Conservation (phyloP, 2,888 invertebrate species). For the Tetranychus truncatus region DNA sequence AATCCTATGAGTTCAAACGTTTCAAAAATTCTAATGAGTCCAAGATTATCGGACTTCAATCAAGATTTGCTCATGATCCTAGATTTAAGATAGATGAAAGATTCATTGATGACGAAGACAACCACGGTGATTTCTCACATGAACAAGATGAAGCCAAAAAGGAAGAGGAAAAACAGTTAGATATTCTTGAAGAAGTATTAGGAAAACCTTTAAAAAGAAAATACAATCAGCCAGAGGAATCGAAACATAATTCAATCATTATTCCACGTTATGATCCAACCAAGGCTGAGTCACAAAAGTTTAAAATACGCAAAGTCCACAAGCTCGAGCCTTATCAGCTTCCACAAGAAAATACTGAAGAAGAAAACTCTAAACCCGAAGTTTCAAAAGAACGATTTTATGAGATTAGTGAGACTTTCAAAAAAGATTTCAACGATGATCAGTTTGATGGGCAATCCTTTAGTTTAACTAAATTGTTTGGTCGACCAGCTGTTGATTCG, state of each 20-base stretch:
- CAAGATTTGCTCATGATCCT: constrained; percentile 20
- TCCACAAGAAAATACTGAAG: neutral
- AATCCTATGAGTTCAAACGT: neutral
- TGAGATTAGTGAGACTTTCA: constrained; percentile 8
- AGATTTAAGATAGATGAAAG: constrained; percentile 19
- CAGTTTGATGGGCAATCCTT: neutral
- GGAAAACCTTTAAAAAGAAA: constrained; percentile 13
- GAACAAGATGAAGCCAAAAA: neutral
- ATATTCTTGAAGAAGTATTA: constrained; percentile 18
- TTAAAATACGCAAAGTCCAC: neutral
- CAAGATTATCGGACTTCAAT: constrained; percentile 20
- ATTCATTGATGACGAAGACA: constrained; percentile 18
- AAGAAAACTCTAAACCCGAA: neutral
- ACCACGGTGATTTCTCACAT: constrained; percentile 5
- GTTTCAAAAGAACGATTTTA: neutral
- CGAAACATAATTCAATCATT: neutral
- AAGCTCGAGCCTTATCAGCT: neutral
- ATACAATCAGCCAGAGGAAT: neutral
- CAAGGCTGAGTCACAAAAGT: neutral
- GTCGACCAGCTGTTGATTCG: neutral
- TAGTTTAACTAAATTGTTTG: neutral
- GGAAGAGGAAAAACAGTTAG: constrained; percentile 18
- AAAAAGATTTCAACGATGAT: neutral
- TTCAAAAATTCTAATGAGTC: neutral
- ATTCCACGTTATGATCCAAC: constrained; percentile 8